These are phyloP conservation scores for Xyrauchen texanus DNA, from an alignment of 2,113 vertebrate genomes.

Conservation along the genomic window DNA sequence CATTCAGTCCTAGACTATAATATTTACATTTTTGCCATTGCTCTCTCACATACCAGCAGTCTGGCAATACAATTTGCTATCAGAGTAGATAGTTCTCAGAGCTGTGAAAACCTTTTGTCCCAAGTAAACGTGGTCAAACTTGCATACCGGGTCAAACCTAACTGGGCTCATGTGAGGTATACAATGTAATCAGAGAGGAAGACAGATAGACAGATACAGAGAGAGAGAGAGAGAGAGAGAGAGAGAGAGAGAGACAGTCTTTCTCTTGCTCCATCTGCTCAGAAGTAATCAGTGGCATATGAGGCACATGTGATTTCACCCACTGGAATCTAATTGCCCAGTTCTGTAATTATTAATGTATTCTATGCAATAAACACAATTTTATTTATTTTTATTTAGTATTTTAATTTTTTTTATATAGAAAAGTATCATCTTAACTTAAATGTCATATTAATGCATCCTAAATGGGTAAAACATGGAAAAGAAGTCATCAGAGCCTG, in stretches of 20 bases:
- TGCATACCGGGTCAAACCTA: slow-evolving; percentile 16
- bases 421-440: no score
- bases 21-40: slow-evolving; percentile 43
- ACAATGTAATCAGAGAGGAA: slow-evolving; percentile 17
- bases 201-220: not conserved
- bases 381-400: no score
- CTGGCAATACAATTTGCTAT: slow-evolving; percentile 1
- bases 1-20: slow-evolving; percentile 10
- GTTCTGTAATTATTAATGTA: not conserved
- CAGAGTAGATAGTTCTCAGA: slow-evolving; percentile 4
- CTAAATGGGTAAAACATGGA: no score
- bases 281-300: slow-evolving; percentile 46
- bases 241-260: not conserved
- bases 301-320: slow-evolving; percentile 47
- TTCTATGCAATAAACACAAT: slow-evolving; percentile 16
- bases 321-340: not conserved
- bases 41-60: slow-evolving; percentile 19
- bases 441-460: no score
- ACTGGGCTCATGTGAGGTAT: slow-evolving; percentile 46
- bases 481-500: no score
- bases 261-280: not conserved
- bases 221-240: slow-evolving; percentile 22
- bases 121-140: slow-evolving; percentile 1
- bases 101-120: slow-evolving; percentile 26
- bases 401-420: no score